phyloP scores from a whole-genome alignment of 2,888 invertebrate species.

The Junonia oenone region DNA sequence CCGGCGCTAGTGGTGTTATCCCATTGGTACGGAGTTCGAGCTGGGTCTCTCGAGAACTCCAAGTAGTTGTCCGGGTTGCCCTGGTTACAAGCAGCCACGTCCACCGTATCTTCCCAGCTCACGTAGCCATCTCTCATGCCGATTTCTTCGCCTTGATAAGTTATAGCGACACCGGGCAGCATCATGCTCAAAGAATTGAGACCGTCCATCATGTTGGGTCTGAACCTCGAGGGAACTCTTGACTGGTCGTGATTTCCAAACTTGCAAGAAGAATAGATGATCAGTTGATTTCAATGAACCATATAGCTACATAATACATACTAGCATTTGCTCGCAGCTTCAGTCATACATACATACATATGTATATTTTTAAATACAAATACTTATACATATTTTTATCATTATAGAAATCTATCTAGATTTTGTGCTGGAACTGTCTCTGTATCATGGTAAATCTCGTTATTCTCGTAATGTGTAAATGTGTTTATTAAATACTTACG shows the following conservation, averaged over 20 bases:
- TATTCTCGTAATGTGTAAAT: no score
- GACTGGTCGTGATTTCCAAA: conserved; percentile 85
- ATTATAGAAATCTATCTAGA: no score
- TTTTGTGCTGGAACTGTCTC: no score
- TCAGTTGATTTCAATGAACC: no score
- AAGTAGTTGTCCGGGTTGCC: conserved; percentile 75
- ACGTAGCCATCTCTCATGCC: conserved; percentile 83
- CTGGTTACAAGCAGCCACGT: conserved; percentile 76
- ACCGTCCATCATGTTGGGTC: conserved; percentile 82
- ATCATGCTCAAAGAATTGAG: conserved; percentile 84
- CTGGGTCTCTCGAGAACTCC: conserved; percentile 79
- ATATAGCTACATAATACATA: no score
- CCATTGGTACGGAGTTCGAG: conserved; percentile 84
- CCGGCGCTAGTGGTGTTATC: conserved; percentile 76
- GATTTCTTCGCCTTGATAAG: conserved; percentile 91
- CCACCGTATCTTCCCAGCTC: conserved; percentile 79
- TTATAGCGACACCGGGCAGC: conserved; percentile 87
- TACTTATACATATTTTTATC: no score
- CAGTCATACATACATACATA: no score
- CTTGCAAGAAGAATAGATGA: conserved; percentile 52
- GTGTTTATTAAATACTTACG: no score
- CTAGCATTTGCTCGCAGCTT: no score
- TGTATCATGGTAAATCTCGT: no score
- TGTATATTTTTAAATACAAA: no score
- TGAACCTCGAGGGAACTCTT: conserved; percentile 82